Percentiles rank a stretch among this genome's conserved stretches.
Conservation (phyloP, 2,113 vertebrate genomes). For the Dolichallabes microphthalmus region DNA sequence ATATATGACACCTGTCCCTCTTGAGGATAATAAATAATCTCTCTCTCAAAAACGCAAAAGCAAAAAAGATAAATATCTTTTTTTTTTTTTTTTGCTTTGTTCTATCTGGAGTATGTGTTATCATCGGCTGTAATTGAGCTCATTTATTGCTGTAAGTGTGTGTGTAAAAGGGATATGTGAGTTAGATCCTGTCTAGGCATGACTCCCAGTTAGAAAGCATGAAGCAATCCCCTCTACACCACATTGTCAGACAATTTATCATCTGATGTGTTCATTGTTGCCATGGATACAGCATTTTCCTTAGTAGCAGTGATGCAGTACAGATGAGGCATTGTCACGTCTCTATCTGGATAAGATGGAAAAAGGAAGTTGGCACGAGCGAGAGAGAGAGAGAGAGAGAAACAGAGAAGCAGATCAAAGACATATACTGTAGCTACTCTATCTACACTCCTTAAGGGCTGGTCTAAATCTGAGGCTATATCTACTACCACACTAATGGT, state of each 20-base stretch:
- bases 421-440: constrained; percentile 19
- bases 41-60: too few relatives aligned
- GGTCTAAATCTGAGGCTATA: constrained; percentile 22
- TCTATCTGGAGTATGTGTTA: constrained; percentile 1
- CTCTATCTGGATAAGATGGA: constrained; percentile 39
- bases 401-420: constrained; percentile 37
- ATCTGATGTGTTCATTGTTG: constrained; percentile 58
- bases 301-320: constrained; percentile 45
- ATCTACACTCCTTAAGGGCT: constrained; percentile 20
- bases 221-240: constrained; percentile 44
- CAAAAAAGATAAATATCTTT: too few relatives aligned
- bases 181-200: constrained; percentile 16
- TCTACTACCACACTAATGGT: constrained; percentile 4
- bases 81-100: rapidly evolving
- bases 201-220: constrained; percentile 33
- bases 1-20: too few relatives aligned
- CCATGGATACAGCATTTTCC: constrained; percentile 59
- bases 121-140: background rate
- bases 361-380: constrained; percentile 6
- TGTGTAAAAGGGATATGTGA: background rate
- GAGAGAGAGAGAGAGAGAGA: background rate
- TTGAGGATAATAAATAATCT: background rate
- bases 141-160: constrained; percentile 6
- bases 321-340: constrained; percentile 52
- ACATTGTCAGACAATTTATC: constrained; percentile 49